Conservation (phyloP, 2,888 invertebrate genomes). For the Tuta absoluta region DNA sequence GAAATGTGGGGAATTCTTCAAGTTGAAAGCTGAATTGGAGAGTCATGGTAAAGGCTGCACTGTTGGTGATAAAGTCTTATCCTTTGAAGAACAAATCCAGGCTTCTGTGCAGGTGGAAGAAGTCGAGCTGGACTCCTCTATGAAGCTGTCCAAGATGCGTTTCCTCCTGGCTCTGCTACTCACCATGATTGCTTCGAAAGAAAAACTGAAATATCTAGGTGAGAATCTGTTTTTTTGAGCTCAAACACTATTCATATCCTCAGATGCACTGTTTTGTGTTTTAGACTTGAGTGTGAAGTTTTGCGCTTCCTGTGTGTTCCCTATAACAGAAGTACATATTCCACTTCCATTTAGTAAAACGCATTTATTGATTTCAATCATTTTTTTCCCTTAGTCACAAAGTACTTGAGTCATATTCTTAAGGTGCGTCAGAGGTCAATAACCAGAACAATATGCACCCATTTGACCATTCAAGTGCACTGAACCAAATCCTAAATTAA, state of each 20-base stretch:
- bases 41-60: conserved; percentile 81
- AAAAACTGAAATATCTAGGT: conserved; percentile 88
- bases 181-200: conserved; percentile 91
- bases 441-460: conserved; percentile 24
- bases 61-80: conserved; percentile 49
- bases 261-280: conserved; percentile 58
- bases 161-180: conserved; percentile 89
- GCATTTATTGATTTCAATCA: background rate
- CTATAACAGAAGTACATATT: conserved; percentile 60
- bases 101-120: conserved; percentile 59
- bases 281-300: conserved; percentile 55
- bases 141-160: conserved; percentile 88
- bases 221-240: conserved; percentile 64
- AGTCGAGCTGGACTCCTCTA: conserved; percentile 72
- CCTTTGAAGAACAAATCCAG: conserved; percentile 54
- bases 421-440: conserved; percentile 27
- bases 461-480: conserved; percentile 25
- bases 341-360: conserved; percentile 33
- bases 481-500: conserved; percentile 24
- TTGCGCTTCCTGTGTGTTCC: conserved; percentile 75
- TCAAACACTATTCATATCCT: conserved; percentile 49
- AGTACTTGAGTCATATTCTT: conserved; percentile 34
- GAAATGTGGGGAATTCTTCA: conserved; percentile 87
- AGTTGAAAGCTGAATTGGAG: conserved; percentile 87
- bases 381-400: conserved; percentile 21